Evolutionary conservation across 2,113 vertebrate species (phyloP), one percentile per base, ranked within the genome.

Genomic region (Microcebus tavaratra): DNA sequence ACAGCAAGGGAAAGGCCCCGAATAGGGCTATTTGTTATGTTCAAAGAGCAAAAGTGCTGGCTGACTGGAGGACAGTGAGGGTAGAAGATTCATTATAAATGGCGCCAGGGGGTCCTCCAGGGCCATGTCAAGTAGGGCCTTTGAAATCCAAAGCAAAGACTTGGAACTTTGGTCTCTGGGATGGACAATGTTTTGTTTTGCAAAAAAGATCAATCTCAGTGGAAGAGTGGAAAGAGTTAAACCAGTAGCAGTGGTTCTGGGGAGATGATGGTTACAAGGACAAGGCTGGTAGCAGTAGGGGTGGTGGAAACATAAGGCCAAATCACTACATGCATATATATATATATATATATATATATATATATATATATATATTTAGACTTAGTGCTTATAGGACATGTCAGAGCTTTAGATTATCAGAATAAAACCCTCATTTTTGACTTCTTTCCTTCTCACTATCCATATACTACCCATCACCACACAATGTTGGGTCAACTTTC

Each of bases 71-170:
- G 21, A 39, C 29, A 65, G 1, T n/a, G 34, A 67, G 31, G 20
- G 55, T 88, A 85, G 65, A 27, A n/a, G 2, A 68, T 0, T 2
- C 11, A 50, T 61, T 29, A 48, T 21, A 72, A 93, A 79, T 53
- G 57, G 94, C 18, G 36, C 63, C 31, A 63, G 34, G 23, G 42
- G 17, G 15, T 45, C 25, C 36, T 3, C 63, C 45, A 55, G 65
- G 25, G n/a, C 17, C 8, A 2, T 3, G 50, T 84, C 42, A 27
- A 9, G 4, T 29, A 39, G 42, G 34, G 2, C 12, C 39, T 95
- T 81, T 76, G 21, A 90, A 94, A 81, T 78, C 79, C 80, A 94
- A 93, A 96, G 25, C 25, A 85, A 88, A 48, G 17, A 25, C 21
- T 89, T 87, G 65, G 75, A 80, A 81, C 86, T 82, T 88, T 87